Evolutionary conservation across 2,888 invertebrate genomes (phyloP), one percentile per base, ranked within the genome.

Genomic region (Noctua comes): DNA sequence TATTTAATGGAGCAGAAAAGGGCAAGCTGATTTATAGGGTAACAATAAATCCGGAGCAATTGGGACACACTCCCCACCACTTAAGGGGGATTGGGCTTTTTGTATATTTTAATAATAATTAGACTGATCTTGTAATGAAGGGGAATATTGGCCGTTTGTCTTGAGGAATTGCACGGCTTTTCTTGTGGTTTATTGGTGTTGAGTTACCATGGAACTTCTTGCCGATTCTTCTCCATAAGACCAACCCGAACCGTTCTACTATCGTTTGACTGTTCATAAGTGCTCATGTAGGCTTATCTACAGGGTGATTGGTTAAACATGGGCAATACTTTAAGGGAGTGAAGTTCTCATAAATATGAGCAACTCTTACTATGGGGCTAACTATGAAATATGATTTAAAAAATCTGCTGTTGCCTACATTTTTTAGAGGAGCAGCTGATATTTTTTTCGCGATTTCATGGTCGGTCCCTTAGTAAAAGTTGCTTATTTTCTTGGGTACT

Each of bases 1-100:
- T 91, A 93, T 93, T 94, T 92, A 94, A 94, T 94, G 94, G 93
- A 75, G 83, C 86, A 86, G 89, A 89, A 89, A 89, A 90, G 85
- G 90, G 91, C 90, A 85, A 86, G 77, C 82, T 90, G 91, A 94
- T 94, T 94, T 94, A 94, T 94, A 85, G 91, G 79, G 82, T 79
- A 75, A 87, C 91, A 84, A 94, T 94, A 94, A 94, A 94, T 94
- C 90, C 82, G 76, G 24, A 68, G 74, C 84, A 90, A 90, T 90
- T 89, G 89, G 91, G 88, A 90, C 91, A 91, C 89, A 80, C 79
- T 81, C 87, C 90, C 88, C 72, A 68, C 89, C 91, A 93, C 93
- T 93, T 91, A 92, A 76, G 51, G 76, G 70, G 88, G 83, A 91
- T 91, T 89, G 90, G 82, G 81, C 85, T 85, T 84, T 85, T 85